A percentile compares a stretch with the other conserved stretches of the same genome.
Evolutionary conservation across 2,797 vertebrate species (phyloP).

Genomic region (Sebastolobus altivelis): DNA sequence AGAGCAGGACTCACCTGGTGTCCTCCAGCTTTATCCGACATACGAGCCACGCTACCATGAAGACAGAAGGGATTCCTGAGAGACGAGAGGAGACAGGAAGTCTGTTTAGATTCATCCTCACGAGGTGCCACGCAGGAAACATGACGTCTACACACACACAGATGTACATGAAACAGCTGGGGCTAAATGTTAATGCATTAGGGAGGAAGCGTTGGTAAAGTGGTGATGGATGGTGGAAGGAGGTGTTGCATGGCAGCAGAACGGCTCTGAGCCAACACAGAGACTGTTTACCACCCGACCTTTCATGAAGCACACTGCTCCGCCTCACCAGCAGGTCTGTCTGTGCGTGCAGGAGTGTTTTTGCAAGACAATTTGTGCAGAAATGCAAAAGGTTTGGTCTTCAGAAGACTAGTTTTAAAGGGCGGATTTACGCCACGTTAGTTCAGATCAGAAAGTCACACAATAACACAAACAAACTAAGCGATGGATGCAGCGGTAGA

Average conservation of each 20-base stretch:
- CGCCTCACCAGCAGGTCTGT: neutral
- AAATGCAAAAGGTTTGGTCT: neutral
- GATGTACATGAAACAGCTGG: slow-evolving; percentile 43
- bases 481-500: too few species aligned
- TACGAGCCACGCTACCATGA: slow-evolving; percentile 87
- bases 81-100: neutral
- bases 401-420: neutral
- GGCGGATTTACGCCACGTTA: too few species aligned
- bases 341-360: neutral
- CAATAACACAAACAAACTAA: too few species aligned
- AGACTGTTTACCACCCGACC: slow-evolving; percentile 30
- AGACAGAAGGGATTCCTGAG: slow-evolving; percentile 91
- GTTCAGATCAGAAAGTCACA: too few species aligned
- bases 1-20: slow-evolving; percentile 83
- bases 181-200: slow-evolving; percentile 14
- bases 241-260: slow-evolving; percentile 29
- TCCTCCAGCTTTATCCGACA: slow-evolving; percentile 90
- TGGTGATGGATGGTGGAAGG: slow-evolving; percentile 51
- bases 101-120: slow-evolving; percentile 55
- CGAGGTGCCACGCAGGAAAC: slow-evolving; percentile 46
- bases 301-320: slow-evolving; percentile 11
- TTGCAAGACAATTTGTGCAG: neutral
- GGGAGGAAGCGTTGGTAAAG: slow-evolving; percentile 35
- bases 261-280: slow-evolving; percentile 11
- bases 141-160: slow-evolving; percentile 18